A percentile compares a stretch with the other conserved stretches of the same genome.
phyloP scores from a whole-genome alignment of 2,113 vertebrate species.

The Hippocampus zosterae region DNA sequence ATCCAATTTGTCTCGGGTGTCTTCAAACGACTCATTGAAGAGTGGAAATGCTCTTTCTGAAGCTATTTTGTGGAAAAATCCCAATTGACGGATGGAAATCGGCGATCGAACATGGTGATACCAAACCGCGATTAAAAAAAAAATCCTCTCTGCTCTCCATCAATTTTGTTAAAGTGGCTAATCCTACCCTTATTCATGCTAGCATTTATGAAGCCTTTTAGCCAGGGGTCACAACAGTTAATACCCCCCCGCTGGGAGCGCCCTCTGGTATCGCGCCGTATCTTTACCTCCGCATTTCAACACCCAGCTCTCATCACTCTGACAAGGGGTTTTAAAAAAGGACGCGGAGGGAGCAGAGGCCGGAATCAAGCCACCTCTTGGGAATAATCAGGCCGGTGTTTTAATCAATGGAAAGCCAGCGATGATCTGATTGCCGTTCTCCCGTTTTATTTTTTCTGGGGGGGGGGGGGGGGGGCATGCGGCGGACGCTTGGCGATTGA shows the following conservation, averaged over 20 bases:
- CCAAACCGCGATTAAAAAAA: no score
- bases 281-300: conserved; percentile 33
- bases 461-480: not conserved
- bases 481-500: not conserved
- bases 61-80: no score
- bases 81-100: no score
- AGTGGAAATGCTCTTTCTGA: no score
- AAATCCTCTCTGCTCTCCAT: no score
- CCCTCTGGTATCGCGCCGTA: conserved; percentile 34
- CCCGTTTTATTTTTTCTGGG: not conserved
- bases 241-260: conserved; percentile 12
- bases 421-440: conserved; percentile 40
- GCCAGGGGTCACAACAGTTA: conserved; percentile 25
- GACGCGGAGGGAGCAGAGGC: conserved; percentile 16
- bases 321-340: conserved; percentile 40
- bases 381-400: not conserved
- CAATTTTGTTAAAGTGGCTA: not conserved
- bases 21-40: no score
- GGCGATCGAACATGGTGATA: no score
- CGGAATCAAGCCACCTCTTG: not conserved
- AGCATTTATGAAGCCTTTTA: conserved; percentile 16
- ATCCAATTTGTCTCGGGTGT: no score
- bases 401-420: conserved; percentile 54
- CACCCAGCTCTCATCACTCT: conserved; percentile 41
- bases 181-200: not conserved